Conservation (phyloP, 92 coral and sea anemone genomes). For the Galaxea fascicularis region DNA sequence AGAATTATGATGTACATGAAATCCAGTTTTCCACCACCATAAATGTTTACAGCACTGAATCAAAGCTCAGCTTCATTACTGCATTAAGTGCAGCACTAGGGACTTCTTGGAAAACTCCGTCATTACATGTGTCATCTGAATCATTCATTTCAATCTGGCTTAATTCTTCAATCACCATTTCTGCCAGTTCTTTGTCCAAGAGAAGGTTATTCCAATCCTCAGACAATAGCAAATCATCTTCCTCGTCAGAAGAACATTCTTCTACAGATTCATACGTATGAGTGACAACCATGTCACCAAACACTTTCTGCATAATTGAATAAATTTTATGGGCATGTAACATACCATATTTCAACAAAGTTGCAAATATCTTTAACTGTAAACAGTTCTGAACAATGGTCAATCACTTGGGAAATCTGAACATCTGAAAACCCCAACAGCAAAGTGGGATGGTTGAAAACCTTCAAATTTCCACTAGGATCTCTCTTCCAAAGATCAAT, state of each 20-base stretch:
- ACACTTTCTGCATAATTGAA: slow-evolving; percentile 11
- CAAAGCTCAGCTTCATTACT: no score
- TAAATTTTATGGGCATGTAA: slow-evolving; percentile 9
- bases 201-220: slow-evolving; percentile 27
- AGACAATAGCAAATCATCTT: not conserved
- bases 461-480: not conserved
- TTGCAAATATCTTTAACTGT: slow-evolving; percentile 36
- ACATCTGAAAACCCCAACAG: not conserved
- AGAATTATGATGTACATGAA: no score
- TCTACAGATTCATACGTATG: not conserved
- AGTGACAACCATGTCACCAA: slow-evolving; percentile 47
- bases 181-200: slow-evolving; percentile 41
- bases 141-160: slow-evolving; percentile 34
- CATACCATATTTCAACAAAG: slow-evolving; percentile 63
- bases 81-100: no score
- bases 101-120: slow-evolving; percentile 3
- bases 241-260: slow-evolving; percentile 47
- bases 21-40: no score
- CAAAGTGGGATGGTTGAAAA: slow-evolving; percentile 15
- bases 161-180: slow-evolving; percentile 46
- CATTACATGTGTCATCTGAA: slow-evolving; percentile 36
- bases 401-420: not conserved
- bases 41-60: no score
- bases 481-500: slow-evolving; percentile 31
- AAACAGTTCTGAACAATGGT: slow-evolving; percentile 13